Base-by-base conservation (phyloP, 2,113 vertebrate species). In the Psophia crepitans region DNA sequence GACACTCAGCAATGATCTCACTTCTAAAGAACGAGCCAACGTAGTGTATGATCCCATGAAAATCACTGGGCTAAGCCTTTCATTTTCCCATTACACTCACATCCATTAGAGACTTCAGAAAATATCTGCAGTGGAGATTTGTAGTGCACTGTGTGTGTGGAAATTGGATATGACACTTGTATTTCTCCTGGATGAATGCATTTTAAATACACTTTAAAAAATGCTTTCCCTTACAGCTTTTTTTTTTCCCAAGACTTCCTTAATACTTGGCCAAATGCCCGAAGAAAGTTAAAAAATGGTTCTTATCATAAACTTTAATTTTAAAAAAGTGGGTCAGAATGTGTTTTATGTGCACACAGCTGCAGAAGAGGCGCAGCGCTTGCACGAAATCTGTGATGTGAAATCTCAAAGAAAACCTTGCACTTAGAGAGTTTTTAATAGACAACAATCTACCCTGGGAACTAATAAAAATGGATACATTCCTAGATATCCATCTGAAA, bases 181-280 rank as follows among this genome's bases (percentile, higher is more conserved):
- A 84, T 94, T 93, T 95, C 80, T 94, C 93, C 80, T 95, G 96
- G 76, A 95, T 96, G 93, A 96, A 68, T 64, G 94, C 79, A 73
- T 91, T 88, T 94, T 84, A 93, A 95, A 71, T 28, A 83, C 60
- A 76, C n/a, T 94, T 92, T 68, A 83, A 90, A 94, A 97, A 86
- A 66, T 65, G 58, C 80, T 66, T 94, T 87, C 49, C 48, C 57
- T 93, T 82, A 80, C 66, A 92, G 84, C 18, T 28, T 48, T 81
- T 76, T 89, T 68, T 90, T 65, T 14, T 54, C 48, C 53, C 61
- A 89, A 84, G 54, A 65, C 78, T 85, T 89, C 74, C 87, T 90
- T 85, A 96, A 94, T 89, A 76, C 48, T 91, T 96, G 89, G 82
- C 78, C 63, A 74, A 96, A 87, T 27, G 95, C 82, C 89, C 49